Base-by-base conservation (phyloP, 2,113 vertebrate genomes). In the Gnathonemus echidnorhynchus region DNA sequence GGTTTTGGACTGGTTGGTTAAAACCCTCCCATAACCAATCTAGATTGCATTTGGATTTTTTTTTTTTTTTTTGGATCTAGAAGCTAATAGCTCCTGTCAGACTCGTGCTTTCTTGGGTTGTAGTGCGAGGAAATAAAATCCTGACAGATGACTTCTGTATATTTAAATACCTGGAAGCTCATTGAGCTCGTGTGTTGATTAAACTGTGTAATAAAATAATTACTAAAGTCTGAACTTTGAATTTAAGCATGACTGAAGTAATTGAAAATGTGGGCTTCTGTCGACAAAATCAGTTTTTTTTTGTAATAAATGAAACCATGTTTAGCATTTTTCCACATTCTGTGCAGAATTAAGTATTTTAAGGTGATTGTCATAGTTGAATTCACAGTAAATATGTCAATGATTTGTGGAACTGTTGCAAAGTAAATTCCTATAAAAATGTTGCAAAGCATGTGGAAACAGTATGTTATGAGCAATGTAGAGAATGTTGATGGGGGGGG, bases 191-290 rank as follows among this genome's bases (percentile, higher is more conserved):
- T 99, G 98, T 98, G 97, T 98, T 98, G 97, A 98, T 98, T 98
- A 98, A 98, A 99, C 98, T 98, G 97, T 99, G 98, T 99, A 99
- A 99, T 98, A 99, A 99, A 96, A 97, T 96, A 96, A 97, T 97
- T 97, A 97, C 96, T 97, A 97, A 97, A 97, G 97, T 97, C 97
- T 96, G 88, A 93, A 89, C 56, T 96, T 96, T 89, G 88, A 90
- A 86, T 88, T 88, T 77, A 86, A 88, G 83, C 70, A 58, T 91
- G 83, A 66, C 48, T 88, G 49, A 45, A 46, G 62, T 66, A 53
- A 84, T 85, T 89, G 53, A 58, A 80, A 31, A 89, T 50, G 49
- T 56, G 39, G 62, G 89, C 88, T 52, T n/a, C 24, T 50, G 62
- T 39, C 4, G 62, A 88, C 83, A 58, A 52, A 39, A 48, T 89